Conservation (phyloP, 2,888 invertebrate species). For the Drosophila borborema region DNA sequence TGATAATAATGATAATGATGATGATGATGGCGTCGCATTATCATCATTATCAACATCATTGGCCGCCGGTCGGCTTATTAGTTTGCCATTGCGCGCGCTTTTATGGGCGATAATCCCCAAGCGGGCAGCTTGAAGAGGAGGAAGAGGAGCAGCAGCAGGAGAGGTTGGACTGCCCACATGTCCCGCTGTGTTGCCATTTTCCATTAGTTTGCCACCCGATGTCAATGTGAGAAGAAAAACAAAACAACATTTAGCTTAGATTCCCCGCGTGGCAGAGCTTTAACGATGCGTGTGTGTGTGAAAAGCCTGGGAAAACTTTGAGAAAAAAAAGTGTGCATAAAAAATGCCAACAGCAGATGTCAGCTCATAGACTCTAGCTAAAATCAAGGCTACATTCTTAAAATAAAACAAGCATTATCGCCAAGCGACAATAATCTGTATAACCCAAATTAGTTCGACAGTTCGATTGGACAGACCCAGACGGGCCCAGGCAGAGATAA, state of each 20-base stretch:
- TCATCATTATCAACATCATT: conserved; percentile 57
- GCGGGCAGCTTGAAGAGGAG: not conserved
- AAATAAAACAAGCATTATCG: conserved; percentile 3
- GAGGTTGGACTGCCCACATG: not conserved
- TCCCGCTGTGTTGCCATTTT: conserved; percentile 35
- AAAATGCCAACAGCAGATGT: conserved; percentile 2
- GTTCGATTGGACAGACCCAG: not conserved
- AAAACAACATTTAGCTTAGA: conserved; percentile 16
- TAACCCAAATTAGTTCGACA: not conserved
- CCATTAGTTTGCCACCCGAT: conserved; percentile 45
- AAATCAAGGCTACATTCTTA: conserved; percentile 8
- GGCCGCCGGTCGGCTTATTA: conserved; percentile 68
- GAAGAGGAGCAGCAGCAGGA: not conserved
- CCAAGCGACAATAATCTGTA: not conserved
- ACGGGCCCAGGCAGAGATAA: not conserved
- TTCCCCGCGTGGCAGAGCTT: conserved; percentile 13
- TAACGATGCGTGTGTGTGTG: conserved; percentile 42
- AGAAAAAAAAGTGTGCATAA: not conserved
- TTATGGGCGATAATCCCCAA: conserved; percentile 55
- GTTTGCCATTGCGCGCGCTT: conserved; percentile 74
- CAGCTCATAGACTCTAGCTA: not conserved
- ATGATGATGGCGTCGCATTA: conserved; percentile 54
- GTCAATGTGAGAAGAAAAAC: conserved; percentile 28
- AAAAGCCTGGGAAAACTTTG: conserved; percentile 44
- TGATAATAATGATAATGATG: conserved; percentile 31